Conservation (phyloP, 2,797 vertebrate genomes). For the Orestias chungarensis region DNA sequence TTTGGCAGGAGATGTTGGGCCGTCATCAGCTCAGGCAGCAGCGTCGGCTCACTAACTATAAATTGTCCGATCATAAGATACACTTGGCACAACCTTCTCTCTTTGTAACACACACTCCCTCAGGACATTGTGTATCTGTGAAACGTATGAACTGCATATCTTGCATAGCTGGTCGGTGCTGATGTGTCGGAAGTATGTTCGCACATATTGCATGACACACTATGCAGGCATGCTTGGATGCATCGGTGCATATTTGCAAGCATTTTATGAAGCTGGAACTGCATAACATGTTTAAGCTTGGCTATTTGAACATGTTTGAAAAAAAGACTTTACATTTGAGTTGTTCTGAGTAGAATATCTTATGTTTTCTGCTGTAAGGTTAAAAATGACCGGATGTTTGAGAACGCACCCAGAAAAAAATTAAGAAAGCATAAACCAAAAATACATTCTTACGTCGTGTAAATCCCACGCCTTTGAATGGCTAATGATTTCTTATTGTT, state of each 20-base stretch:
- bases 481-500: not conserved
- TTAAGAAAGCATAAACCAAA: conserved; percentile 8
- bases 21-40: conserved; percentile 41
- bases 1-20: conserved; percentile 46
- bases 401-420: conserved; percentile 7
- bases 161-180: conserved; percentile 13
- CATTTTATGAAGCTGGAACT: not conserved
- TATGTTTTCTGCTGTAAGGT: conserved; percentile 13
- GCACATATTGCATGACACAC: not conserved
- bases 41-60: conserved; percentile 50
- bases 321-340: not conserved
- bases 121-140: conserved; percentile 44
- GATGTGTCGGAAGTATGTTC: conserved; percentile 6
- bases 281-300: not conserved
- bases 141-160: conserved; percentile 20
- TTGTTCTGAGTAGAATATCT: conserved; percentile 19
- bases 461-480: not conserved
- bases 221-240: not conserved
- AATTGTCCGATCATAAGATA: conserved; percentile 64
- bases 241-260: not conserved
- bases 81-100: conserved; percentile 48
- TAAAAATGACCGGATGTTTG: conserved; percentile 21
- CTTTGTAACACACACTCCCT: conserved; percentile 18
- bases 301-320: not conserved
- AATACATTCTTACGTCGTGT: conserved; percentile 5